phyloP scores from a whole-genome alignment of 2,113 vertebrate species.

The Percopsis transmontana region DNA sequence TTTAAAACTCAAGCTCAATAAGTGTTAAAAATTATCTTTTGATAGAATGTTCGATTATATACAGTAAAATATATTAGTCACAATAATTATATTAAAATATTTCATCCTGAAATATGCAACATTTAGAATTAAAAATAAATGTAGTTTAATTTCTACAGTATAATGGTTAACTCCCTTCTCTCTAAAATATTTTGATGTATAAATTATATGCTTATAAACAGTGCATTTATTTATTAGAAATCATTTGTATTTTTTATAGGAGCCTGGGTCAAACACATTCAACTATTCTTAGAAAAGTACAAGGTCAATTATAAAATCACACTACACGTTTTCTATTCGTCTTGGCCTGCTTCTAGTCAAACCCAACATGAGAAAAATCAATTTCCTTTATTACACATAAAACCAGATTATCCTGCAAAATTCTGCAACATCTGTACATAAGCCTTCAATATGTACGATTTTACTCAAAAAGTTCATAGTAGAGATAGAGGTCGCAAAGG shows the following conservation, averaged over 20 bases:
- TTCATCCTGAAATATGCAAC: too few relatives aligned
- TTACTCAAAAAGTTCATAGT: conserved; percentile 60
- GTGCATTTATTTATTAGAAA: conserved; percentile 19
- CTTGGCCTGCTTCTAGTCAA: conserved; percentile 25
- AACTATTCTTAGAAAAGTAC: conserved; percentile 54
- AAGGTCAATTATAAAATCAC: conserved; percentile 73
- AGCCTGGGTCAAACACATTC: conserved; percentile 41
- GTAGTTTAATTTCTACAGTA: background rate
- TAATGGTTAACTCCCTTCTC: conserved; percentile 1
- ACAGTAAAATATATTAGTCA: too few relatives aligned
- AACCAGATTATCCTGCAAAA: conserved; percentile 63
- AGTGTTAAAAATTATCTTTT: too few relatives aligned
- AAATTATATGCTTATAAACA: background rate
- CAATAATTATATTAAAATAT: too few relatives aligned
- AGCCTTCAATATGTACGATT: conserved; percentile 38
- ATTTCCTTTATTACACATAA: conserved; percentile 61
- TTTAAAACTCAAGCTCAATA: too few relatives aligned
- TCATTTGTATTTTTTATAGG: conserved; percentile 17
- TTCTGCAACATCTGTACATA: conserved; percentile 49
- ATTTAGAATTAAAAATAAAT: conserved; percentile 21
- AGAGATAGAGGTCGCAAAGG: conserved; percentile 57
- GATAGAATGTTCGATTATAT: too few relatives aligned
- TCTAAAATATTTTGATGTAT: too few relatives aligned
- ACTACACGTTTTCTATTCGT: conserved; percentile 28
- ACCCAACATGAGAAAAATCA: conserved; percentile 41